Conservation (phyloP, 2,888 invertebrate species). For the Spodoptera littoralis region DNA sequence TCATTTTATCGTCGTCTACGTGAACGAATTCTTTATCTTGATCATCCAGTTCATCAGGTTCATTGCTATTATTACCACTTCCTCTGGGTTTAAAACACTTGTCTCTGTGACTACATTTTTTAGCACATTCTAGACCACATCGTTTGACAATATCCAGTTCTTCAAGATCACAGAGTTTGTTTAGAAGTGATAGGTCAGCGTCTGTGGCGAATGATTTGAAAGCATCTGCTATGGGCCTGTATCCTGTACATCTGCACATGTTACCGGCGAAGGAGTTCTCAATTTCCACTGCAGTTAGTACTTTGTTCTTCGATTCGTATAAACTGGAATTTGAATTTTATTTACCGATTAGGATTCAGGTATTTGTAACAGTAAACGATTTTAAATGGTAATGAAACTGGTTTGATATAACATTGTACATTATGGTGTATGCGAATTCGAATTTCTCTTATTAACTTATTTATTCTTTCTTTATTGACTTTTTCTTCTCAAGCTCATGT, state of each 20-base stretch:
- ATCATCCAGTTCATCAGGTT: constrained; percentile 67
- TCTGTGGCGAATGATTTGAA: constrained; percentile 92
- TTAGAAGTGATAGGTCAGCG: constrained; percentile 77
- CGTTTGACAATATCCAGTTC: constrained; percentile 73
- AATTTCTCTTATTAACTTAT: too few relatives aligned
- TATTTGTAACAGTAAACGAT: too few relatives aligned
- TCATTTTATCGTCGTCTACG: constrained; percentile 76
- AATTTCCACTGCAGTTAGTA: constrained; percentile 90
- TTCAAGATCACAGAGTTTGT: constrained; percentile 86
- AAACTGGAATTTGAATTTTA: constrained; percentile 60
- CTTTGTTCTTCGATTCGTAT: constrained; percentile 61
- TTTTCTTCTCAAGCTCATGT: too few relatives aligned
- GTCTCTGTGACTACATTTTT: constrained; percentile 68
- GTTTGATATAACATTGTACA: too few relatives aligned
- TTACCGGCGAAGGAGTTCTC: constrained; percentile 93
- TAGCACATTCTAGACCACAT: constrained; percentile 71
- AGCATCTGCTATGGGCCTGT: constrained; percentile 92
- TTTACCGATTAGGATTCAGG: too few relatives aligned
- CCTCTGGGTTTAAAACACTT: constrained; percentile 32
- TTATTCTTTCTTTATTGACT: too few relatives aligned
- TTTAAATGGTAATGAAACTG: too few relatives aligned
- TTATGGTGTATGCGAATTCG: too few relatives aligned
- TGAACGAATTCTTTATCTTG: constrained; percentile 22
- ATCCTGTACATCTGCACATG: constrained; percentile 93
- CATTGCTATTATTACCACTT: constrained; percentile 31